Conservation (phyloP, 2,113 vertebrate species). For the Hassar affinis region DNA sequence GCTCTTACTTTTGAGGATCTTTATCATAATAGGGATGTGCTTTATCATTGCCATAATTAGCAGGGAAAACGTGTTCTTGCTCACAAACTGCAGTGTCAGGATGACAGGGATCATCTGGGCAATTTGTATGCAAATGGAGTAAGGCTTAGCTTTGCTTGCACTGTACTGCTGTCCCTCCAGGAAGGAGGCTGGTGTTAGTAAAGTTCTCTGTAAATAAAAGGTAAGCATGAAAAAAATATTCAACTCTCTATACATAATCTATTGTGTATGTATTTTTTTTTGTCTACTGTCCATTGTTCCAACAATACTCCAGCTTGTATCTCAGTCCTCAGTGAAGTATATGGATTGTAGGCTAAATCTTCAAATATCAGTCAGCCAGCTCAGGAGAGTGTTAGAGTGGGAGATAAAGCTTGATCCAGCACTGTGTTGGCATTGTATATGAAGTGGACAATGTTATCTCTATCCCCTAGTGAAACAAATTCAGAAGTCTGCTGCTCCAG, state of each 20-base stretch:
- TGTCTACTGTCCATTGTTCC: neutral
- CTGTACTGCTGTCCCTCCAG: constrained; percentile 34
- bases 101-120: constrained; percentile 52
- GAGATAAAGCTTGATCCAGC: constrained; percentile 32
- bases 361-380: constrained; percentile 18
- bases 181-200: constrained; percentile 20
- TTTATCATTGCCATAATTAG: constrained; percentile 43
- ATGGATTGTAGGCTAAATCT: constrained; percentile 14
- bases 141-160: constrained; percentile 37
- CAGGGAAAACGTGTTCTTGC: constrained; percentile 20
- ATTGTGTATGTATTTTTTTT: neutral
- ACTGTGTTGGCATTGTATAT: constrained; percentile 27
- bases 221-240: neutral
- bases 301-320: neutral
- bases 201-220: constrained; percentile 14
- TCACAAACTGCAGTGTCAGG: constrained; percentile 38
- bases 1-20: constrained; percentile 9
- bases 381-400: constrained; percentile 20
- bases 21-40: constrained; percentile 14
- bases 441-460: constrained; percentile 52
- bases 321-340: neutral
- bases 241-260: neutral
- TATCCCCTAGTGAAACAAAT: constrained; percentile 43
- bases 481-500: constrained; percentile 35
- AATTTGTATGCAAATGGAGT: constrained; percentile 55